These are phyloP conservation scores for Pampus argenteus DNA, from an alignment of 2,797 vertebrate genomes.

Conservation along the genomic window DNA sequence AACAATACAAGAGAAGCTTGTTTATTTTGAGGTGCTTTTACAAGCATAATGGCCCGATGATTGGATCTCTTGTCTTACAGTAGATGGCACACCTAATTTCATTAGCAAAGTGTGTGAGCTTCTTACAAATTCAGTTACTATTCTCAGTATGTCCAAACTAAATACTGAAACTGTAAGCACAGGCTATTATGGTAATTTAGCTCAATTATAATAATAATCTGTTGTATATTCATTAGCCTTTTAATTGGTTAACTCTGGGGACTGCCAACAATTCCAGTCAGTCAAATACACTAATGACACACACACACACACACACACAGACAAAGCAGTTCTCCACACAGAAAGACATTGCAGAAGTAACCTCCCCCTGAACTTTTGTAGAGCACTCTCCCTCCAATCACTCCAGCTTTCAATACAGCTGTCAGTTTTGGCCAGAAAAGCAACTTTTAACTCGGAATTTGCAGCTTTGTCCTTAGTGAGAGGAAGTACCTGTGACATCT, in stretches of 20 bases:
- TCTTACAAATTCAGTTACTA: conserved; percentile 36
- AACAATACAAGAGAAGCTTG: conserved; percentile 29
- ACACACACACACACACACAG: conserved; percentile 17
- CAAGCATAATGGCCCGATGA: conserved; percentile 32
- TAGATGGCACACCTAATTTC: conserved; percentile 35
- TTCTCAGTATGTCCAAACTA: conserved; percentile 62
- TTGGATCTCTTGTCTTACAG: conserved; percentile 25
- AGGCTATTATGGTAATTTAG: conserved; percentile 80
- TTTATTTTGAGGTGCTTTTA: conserved; percentile 50
- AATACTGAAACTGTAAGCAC: conserved; percentile 62
- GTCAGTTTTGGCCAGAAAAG: conserved; percentile 70
- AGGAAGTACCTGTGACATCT: conserved; percentile 90
- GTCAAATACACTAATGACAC: conserved; percentile 79
- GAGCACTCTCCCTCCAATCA: conserved; percentile 60
- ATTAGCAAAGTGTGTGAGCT: conserved; percentile 22
- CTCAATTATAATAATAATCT: conserved; percentile 85
- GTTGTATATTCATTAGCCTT: conserved; percentile 87
- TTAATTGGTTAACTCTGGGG: conserved; percentile 85
- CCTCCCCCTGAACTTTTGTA: conserved; percentile 74
- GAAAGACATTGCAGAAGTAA: conserved; percentile 66
- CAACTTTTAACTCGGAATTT: conserved; percentile 64
- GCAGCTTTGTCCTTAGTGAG: conserved; percentile 71
- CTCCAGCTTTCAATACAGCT: conserved; percentile 72
- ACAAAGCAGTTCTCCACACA: conserved; percentile 31
- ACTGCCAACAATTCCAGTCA: conserved; percentile 75